A percentile compares a stretch with the other conserved stretches of the same genome.
Conservation (phyloP, 2,888 invertebrate genomes). For the Cacoxenus indagator region DNA sequence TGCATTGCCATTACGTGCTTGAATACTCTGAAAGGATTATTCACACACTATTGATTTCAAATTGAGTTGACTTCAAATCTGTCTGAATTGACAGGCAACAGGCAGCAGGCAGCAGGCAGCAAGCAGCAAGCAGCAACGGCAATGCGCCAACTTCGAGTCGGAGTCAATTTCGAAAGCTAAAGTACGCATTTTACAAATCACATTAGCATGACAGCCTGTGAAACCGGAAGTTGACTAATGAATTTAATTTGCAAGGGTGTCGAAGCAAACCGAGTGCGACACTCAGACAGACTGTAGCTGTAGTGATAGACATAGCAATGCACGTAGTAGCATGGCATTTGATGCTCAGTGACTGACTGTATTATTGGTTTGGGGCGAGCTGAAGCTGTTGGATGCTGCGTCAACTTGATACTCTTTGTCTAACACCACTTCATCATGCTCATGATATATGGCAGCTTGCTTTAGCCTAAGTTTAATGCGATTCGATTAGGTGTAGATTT, state of each 20-base stretch:
- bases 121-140: slow-evolving; percentile 2
- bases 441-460: no score
- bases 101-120: slow-evolving; percentile 36
- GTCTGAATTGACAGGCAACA: slow-evolving; percentile 67
- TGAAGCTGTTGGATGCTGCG: no score
- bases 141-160: no score
- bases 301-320: background rate
- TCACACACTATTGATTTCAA: slow-evolving; percentile 71
- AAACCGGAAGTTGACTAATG: slow-evolving; percentile 66
- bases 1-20: slow-evolving; percentile 20
- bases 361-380: no score
- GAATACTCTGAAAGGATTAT: slow-evolving; percentile 65
- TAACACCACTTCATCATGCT: no score
- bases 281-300: background rate
- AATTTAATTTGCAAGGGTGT: slow-evolving; percentile 67
- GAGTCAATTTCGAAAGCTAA: background rate
- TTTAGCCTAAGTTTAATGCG: no score
- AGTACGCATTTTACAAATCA: slow-evolving; percentile 1
- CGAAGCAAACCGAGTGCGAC: slow-evolving; percentile 60
- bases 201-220: slow-evolving; percentile 22
- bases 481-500: no score
- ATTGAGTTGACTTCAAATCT: slow-evolving; percentile 70
- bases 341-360: no score
- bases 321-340: no score
- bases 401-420: no score